phyloP scores from a whole-genome alignment of 2,888 invertebrate genomes.

The Drosophila engyochracea region DNA sequence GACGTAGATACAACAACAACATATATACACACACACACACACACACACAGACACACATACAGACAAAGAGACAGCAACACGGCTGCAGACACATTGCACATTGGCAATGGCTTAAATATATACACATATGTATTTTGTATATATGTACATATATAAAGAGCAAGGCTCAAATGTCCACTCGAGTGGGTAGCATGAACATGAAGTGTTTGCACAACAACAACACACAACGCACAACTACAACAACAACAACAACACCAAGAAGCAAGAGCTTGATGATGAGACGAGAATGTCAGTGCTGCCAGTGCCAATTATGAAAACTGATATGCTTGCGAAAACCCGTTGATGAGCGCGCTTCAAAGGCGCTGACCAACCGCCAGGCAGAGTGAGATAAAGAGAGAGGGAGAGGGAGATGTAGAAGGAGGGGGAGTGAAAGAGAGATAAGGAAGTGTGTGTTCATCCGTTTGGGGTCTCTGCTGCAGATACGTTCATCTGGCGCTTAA shows the following conservation, averaged over 20 bases:
- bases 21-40: slow-evolving; percentile 45
- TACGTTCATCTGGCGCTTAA: slow-evolving; percentile 55
- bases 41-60: slow-evolving; percentile 29
- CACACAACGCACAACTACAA: slow-evolving; percentile 6
- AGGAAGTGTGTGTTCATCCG: slow-evolving; percentile 15
- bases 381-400: neutral
- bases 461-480: neutral
- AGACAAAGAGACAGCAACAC: slow-evolving; percentile 38
- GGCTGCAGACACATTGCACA: slow-evolving; percentile 42
- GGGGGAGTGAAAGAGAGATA: slow-evolving; percentile 12
- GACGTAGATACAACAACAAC: slow-evolving; percentile 63
- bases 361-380: slow-evolving; percentile 30
- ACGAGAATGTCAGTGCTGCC: slow-evolving; percentile 63
- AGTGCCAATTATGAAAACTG: slow-evolving; percentile 82
- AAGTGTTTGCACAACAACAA: slow-evolving; percentile 78
- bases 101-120: slow-evolving; percentile 53
- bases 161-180: slow-evolving; percentile 79
- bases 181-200: slow-evolving; percentile 80
- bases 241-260: slow-evolving; percentile 24
- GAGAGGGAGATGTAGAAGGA: neutral
- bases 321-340: slow-evolving; percentile 80
- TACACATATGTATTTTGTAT: slow-evolving; percentile 33
- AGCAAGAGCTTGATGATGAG: slow-evolving; percentile 32
- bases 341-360: slow-evolving; percentile 79
- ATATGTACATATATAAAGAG: slow-evolving; percentile 44